Evolutionary conservation across 2,113 vertebrate genomes (phyloP), one percentile per base, ranked within the genome.

Genomic region (Pachyramphus minor): DNA sequence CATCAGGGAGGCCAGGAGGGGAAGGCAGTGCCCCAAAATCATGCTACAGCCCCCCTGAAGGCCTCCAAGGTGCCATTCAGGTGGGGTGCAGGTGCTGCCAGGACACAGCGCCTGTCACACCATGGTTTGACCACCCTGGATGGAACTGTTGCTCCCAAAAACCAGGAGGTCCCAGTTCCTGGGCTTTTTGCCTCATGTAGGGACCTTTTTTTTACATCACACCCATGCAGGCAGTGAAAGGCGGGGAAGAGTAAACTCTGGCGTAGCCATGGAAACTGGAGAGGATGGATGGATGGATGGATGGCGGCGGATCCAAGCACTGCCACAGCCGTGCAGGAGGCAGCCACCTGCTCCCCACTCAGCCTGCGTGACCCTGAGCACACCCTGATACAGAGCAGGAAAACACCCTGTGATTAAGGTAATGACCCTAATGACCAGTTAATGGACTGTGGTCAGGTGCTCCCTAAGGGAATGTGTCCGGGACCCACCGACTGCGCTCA

Each of bases 241-340:
- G 86, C 15, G 16, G 84, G n/a, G 78, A 86, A 84, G 88, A 92
- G 96, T 96, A 97, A 97, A 98, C 92, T 97, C 91, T 95, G 95
- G 62, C 0, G 11, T 98, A 94, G 95, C 97, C 96, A 97, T 96
- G 97, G 97, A 91, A 97, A 98, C 98, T 62, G 78, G 49, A 55
- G 68, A 44, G 63, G 60, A 83, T 14, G 71, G 79, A 89, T 50
- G 73, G 50, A 73, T 11, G 55, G 68, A 52, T 27, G 55, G 68
- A 81, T 63, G 55, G 91, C 6, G 14, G 52, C 16, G 5, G 84
- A 87, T 93, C 95, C 90, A 74, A 81, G 89, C 91, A 71, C 60
- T 47, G 90, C 91, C 84, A 94, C 42, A 12, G 66, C 68, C 16
- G 7, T 22, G 63, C 0, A 0, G 84, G 59, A 42, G 33, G 64